phyloP scores from a whole-genome alignment of 2,888 invertebrate species.

The Agonopterix arenella region DNA sequence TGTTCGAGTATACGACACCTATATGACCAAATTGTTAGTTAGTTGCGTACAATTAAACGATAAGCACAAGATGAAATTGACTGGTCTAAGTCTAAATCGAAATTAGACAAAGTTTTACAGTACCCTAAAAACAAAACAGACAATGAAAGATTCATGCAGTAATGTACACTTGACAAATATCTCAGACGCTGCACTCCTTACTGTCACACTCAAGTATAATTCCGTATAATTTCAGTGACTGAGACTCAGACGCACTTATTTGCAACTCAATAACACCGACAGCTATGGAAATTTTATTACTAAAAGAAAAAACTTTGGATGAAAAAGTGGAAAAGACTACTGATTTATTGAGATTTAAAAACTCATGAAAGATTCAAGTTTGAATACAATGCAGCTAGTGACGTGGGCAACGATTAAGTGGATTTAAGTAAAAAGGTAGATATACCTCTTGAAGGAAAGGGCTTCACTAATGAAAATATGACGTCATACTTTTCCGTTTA shows the following conservation, averaged over 20 bases:
- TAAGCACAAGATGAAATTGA: too few relatives aligned
- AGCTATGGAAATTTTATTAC: conserved; percentile 42
- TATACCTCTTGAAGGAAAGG: too few relatives aligned
- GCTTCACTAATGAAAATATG: too few relatives aligned
- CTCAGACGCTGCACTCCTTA: conserved; percentile 54
- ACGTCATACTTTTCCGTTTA: too few relatives aligned
- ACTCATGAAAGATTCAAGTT: conserved; percentile 48
- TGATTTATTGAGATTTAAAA: conserved; percentile 40
- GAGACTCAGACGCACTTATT: conserved; percentile 34
- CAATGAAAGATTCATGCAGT: too few relatives aligned
- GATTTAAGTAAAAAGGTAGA: background rate
- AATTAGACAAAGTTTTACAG: too few relatives aligned
- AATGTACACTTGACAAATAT: conserved; percentile 50
- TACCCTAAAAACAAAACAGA: too few relatives aligned
- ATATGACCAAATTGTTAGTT: too few relatives aligned
- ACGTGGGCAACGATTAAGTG: background rate
- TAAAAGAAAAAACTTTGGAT: conserved; percentile 27
- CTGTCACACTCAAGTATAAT: conserved; percentile 29
- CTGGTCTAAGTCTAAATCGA: too few relatives aligned
- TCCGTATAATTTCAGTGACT: conserved; percentile 39
- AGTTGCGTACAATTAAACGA: too few relatives aligned
- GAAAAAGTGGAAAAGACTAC: conserved; percentile 22
- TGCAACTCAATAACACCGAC: conserved; percentile 37
- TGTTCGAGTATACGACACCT: too few relatives aligned
- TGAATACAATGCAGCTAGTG: conserved; percentile 35